phyloP scores from a whole-genome alignment of 2,797 vertebrate genomes.

The Masticophis lateralis region DNA sequence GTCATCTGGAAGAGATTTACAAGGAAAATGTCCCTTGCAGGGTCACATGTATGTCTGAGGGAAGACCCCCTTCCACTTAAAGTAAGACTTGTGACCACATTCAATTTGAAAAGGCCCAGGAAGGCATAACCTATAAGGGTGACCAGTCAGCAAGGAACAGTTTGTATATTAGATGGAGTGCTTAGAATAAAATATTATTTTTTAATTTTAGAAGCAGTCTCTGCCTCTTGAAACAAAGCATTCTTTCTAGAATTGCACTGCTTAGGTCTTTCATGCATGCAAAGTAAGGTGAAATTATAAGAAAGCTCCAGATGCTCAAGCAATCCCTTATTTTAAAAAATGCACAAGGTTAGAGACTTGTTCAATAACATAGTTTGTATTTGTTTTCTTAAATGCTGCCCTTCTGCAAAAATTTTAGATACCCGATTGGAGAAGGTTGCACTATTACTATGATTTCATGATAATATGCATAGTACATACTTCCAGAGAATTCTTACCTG shows the following conservation, averaged over 20 bases:
- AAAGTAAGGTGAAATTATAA: not conserved
- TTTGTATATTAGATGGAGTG: not conserved
- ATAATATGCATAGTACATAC: not conserved
- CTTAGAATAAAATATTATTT: not conserved
- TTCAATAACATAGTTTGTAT: not conserved
- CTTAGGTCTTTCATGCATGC: not conserved
- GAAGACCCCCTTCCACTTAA: conserved; percentile 23
- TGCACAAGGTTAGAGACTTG: not conserved
- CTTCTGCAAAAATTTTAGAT: not conserved
- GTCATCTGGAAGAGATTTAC: conserved; percentile 67
- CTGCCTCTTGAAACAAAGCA: not conserved
- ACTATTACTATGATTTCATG: not conserved
- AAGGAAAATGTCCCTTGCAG: conserved; percentile 43
- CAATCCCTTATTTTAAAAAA: not conserved
- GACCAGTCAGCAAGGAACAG: not conserved
- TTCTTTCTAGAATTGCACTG: not conserved
- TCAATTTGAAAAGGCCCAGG: conserved; percentile 11
- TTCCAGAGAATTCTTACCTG: not conserved
- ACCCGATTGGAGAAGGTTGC: not conserved
- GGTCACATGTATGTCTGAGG: conserved; percentile 22
- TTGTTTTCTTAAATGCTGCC: not conserved
- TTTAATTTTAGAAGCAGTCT: not conserved
- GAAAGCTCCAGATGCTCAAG: not conserved
- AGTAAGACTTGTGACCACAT: not conserved
- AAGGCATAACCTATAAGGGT: not conserved